phyloP scores from a whole-genome alignment of 2,888 invertebrate species.

The Nemoura dubitans region DNA sequence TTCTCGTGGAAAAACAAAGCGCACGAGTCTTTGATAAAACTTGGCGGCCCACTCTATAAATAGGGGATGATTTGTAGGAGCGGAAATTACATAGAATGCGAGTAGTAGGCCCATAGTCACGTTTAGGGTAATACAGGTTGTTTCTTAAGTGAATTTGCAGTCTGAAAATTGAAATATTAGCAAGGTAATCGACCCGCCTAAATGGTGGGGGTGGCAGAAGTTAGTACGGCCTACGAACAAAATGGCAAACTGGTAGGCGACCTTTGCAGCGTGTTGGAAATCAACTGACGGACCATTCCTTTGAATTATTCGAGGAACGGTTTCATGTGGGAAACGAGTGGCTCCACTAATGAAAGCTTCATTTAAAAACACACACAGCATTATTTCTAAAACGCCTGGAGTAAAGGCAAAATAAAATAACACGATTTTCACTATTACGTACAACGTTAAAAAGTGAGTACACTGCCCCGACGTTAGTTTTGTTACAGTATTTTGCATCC shows the following conservation, averaged over 20 bases:
- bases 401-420: too few relatives aligned
- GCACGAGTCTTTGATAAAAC: constrained; percentile 26
- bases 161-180: constrained; percentile 15
- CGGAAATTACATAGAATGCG: constrained; percentile 19
- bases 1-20: constrained; percentile 8
- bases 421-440: too few relatives aligned
- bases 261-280: neutral
- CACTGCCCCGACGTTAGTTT: neutral
- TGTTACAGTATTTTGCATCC: neutral
- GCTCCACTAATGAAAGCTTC: too few relatives aligned
- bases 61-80: neutral
- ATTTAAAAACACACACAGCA: too few relatives aligned
- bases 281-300: neutral
- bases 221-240: neutral
- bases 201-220: too few relatives aligned
- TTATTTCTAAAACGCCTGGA: too few relatives aligned
- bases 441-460: neutral
- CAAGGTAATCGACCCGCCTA: neutral
- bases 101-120: neutral
- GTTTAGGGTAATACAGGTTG: neutral
- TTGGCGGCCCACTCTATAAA: constrained; percentile 21
- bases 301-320: neutral
- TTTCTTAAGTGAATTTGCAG: neutral
- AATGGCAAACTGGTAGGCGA: neutral
- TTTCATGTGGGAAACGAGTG: neutral